These are phyloP conservation scores for Zosterops borbonicus DNA, from an alignment of 2,113 vertebrate genomes.

Conservation along the genomic window DNA sequence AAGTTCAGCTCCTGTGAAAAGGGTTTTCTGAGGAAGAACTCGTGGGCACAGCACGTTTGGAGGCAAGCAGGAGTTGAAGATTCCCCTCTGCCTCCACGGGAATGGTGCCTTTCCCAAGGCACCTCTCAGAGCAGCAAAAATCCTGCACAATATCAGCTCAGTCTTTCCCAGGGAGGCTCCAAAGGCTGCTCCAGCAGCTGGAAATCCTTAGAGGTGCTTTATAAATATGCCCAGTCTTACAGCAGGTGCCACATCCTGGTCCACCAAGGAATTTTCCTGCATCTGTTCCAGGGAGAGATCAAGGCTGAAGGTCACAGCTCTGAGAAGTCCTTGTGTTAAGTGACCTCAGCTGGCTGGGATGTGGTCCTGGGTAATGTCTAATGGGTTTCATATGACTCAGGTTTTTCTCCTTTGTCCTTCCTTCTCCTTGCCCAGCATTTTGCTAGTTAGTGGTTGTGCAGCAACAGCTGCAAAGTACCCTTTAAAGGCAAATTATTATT, in stretches of 20 bases:
- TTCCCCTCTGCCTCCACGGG: not conserved
- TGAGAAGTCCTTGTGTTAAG: not conserved
- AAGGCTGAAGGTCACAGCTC: slow-evolving; percentile 34
- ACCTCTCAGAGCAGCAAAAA: not conserved
- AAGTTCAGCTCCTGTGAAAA: not conserved
- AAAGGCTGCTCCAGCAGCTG: slow-evolving; percentile 5
- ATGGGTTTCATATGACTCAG: slow-evolving; percentile 53
- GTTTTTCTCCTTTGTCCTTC: slow-evolving; percentile 51
- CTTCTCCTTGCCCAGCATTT: slow-evolving; percentile 28
- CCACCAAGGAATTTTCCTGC: not conserved
- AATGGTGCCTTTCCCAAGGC: not conserved
- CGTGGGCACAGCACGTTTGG: not conserved
- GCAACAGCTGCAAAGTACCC: slow-evolving; percentile 19
- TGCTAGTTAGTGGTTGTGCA: not conserved
- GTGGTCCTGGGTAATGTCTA: slow-evolving; percentile 6
- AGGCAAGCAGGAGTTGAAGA: not conserved
- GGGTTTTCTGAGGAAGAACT: not conserved
- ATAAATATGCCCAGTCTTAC: not conserved
- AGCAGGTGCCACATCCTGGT: not conserved
- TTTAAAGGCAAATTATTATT: not conserved
- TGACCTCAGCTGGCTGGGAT: slow-evolving; percentile 10
- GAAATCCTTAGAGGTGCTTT: not conserved
- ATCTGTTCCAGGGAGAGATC: not conserved
- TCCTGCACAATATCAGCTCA: rapidly evolving
- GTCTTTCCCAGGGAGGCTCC: not conserved